Base-by-base conservation (phyloP, 2,113 vertebrate genomes). In the Nansenia antarctica region DNA sequence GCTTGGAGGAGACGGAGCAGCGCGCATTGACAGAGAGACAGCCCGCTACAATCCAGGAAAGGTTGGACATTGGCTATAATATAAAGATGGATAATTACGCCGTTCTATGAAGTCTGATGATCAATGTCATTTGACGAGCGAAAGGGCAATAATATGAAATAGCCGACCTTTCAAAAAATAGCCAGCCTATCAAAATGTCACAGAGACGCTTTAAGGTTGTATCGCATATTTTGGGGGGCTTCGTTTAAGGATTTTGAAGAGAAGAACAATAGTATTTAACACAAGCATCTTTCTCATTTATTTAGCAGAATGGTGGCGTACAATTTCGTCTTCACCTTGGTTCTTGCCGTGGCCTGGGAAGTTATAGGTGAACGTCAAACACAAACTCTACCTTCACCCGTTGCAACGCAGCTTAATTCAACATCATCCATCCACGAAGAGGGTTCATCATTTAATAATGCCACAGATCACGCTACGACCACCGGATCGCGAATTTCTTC, bases 401-500 rank as follows among this genome's bases (percentile, higher is more conserved):
- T n/a, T n/a, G 68, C 85, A 77, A 83, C 76, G 73, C 86, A 72
- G n/a, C 6, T 84, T 1, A 91, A 92, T 58, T 74, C 86, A 68
- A 87, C 90, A 14, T 42, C 82, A 20, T 54, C 78, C 39, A 37
- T 35, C 61, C 71, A 54, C 55, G 62, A 69, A 2, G 73, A 77
- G 5, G 61, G 54, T 3, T 9, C n/a, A 35, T 55, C 47, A 5
- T n/a, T n/a, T n/a, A 12, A 42, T 2, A 91, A 91, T 64, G 64
- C 9, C 61, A 90, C 90, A 1, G 59, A 81, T 20, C 66, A 83
- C 9, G 62, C 73, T 1, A 71, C 81, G 34, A 63, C 84, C 32
- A 63, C 84, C 32, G 89, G 86, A 60, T 86, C 88, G 69, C 88
- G 91, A 66, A 82, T 94, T 58, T 93, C 92, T 72, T 84, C 90